These are phyloP conservation scores for Cephus runcator DNA, from an alignment of 2,888 invertebrate genomes.

Conservation along the genomic window DNA sequence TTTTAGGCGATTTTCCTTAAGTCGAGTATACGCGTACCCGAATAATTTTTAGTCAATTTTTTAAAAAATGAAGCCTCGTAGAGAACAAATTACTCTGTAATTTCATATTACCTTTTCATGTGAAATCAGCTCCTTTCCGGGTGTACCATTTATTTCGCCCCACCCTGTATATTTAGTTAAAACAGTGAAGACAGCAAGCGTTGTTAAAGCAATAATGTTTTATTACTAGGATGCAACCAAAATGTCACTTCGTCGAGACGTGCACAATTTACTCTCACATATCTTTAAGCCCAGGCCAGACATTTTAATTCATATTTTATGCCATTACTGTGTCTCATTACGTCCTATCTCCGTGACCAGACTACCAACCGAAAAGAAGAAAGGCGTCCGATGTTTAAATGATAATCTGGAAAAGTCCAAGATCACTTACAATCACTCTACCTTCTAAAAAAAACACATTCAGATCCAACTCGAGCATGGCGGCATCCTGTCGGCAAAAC, in stretches of 20 bases:
- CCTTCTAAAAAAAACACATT: not conserved
- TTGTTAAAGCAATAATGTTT: not conserved
- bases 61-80: too few species aligned
- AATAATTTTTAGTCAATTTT: too few species aligned
- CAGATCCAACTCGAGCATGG: not conserved
- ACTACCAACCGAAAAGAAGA: not conserved
- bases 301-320: not conserved
- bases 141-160: too few species aligned
- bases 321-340: not conserved
- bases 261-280: not conserved
- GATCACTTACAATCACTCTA: not conserved
- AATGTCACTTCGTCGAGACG: not conserved
- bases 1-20: too few species aligned
- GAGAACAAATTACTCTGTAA: too few species aligned
- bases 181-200: too few species aligned
- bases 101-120: too few species aligned
- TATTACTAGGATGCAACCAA: not conserved
- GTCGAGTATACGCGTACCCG: too few species aligned
- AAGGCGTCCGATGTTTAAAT: not conserved
- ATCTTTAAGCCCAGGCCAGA: not conserved
- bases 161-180: too few species aligned
- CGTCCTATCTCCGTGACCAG: not conserved
- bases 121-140: too few species aligned
- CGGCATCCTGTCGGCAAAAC: conserved; percentile 2
- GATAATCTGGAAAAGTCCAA: not conserved